Evolutionary conservation across 2,797 vertebrate genomes (phyloP).

Genomic region (Periophthalmus magnuspinnatus): DNA sequence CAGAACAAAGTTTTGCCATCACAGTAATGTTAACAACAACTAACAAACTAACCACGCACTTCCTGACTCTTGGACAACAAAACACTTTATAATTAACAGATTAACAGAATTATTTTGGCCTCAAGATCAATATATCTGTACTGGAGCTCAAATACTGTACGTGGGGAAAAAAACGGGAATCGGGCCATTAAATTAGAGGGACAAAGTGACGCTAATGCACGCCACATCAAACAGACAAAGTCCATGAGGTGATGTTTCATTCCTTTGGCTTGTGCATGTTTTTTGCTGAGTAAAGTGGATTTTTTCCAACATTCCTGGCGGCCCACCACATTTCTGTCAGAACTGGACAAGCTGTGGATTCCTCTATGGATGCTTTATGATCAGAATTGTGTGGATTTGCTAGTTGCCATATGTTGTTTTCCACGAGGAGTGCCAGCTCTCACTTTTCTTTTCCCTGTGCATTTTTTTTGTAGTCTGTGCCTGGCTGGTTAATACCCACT

Average conservation of each 20-base stretch:
- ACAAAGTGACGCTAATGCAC: neutral
- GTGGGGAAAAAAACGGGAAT: too few species aligned
- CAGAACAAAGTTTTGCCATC: too few species aligned
- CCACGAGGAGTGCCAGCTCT: conserved; percentile 31
- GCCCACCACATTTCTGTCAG: conserved; percentile 28
- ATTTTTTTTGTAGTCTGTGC: conserved; percentile 35
- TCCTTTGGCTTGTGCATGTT: conserved; percentile 16
- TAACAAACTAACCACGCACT: neutral
- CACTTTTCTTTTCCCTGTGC: conserved; percentile 38
- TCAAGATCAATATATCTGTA: too few species aligned
- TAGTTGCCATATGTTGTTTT: conserved; percentile 54
- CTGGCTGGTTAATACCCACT: conserved; percentile 37
- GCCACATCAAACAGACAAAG: neutral
- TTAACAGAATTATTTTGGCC: too few species aligned
- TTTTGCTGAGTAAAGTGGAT: conserved; percentile 36
- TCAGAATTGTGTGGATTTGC: conserved; percentile 36
- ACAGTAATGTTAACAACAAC: neutral
- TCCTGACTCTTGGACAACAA: too few species aligned
- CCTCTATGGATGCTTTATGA: conserved; percentile 44
- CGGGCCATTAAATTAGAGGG: neutral
- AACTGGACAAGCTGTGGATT: conserved; percentile 29
- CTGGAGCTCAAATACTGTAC: too few species aligned
- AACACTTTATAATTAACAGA: too few species aligned
- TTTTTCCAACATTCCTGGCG: conserved; percentile 33
- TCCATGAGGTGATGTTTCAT: conserved; percentile 24